These are phyloP conservation scores for Cataglyphis cursor DNA, from an alignment of 2,888 invertebrate genomes.

Conservation along the genomic window DNA sequence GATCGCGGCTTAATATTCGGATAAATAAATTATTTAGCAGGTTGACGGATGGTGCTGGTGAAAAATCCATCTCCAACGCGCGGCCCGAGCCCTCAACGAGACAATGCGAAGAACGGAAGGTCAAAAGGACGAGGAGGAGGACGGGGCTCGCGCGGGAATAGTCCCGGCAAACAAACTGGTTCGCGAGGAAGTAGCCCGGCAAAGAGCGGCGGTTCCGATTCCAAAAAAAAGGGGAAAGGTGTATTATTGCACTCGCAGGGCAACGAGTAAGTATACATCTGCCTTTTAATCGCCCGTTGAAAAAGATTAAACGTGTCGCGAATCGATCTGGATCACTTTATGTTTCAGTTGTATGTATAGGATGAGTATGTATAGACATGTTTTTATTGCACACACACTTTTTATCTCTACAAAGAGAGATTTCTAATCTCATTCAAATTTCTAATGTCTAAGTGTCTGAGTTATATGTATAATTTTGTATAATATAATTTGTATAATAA, in stretches of 20 bases:
- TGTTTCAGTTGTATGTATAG: neutral
- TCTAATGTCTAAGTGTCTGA: neutral
- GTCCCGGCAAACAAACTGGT: slow-evolving; percentile 77
- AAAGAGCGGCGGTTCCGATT: slow-evolving; percentile 69
- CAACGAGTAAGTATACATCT: slow-evolving; percentile 86
- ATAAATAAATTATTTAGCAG: slow-evolving; percentile 48
- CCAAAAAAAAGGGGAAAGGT: slow-evolving; percentile 75
- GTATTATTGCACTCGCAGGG: slow-evolving; percentile 84
- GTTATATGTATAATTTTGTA: neutral
- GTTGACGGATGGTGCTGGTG: slow-evolving; percentile 83
- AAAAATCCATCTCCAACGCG: slow-evolving; percentile 81
- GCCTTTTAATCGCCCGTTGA: neutral
- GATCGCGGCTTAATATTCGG: neutral
- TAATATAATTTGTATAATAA: neutral
- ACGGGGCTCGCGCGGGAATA: slow-evolving; percentile 79
- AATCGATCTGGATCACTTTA: slow-evolving; percentile 27
- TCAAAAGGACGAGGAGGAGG: slow-evolving; percentile 56
- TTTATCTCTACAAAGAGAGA: slow-evolving; percentile 5
- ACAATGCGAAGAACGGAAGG: slow-evolving; percentile 69
- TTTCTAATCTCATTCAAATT: neutral
- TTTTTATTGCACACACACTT: neutral
- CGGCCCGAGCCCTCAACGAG: slow-evolving; percentile 78
- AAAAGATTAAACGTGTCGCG: neutral
- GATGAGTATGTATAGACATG: no score
- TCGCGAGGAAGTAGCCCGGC: slow-evolving; percentile 86